Evolutionary conservation across 2,113 vertebrate genomes (phyloP).

Genomic region (Chaetorhynchus papuensis): DNA sequence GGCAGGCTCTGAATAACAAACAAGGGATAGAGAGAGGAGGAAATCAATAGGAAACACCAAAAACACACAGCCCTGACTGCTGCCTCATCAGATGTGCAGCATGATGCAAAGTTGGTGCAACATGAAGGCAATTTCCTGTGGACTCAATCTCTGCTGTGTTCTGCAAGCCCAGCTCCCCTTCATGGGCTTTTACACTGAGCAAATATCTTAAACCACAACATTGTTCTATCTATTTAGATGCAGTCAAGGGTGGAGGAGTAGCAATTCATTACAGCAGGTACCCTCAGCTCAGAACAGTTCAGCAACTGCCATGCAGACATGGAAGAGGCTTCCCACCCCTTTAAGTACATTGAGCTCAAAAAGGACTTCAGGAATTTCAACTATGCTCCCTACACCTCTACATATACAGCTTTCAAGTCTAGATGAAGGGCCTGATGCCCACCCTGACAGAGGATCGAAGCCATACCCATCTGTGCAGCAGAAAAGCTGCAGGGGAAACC

Average conservation of each 20-base stretch:
- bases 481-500: not conserved
- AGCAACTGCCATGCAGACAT: not conserved
- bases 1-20: slow-evolving; percentile 55
- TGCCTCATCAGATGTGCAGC: slow-evolving; percentile 12
- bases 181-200: not conserved
- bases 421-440: not conserved
- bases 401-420: not conserved
- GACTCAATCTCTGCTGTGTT: not conserved
- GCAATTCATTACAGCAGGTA: not conserved
- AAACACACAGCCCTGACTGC: not conserved
- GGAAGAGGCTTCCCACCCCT: not conserved
- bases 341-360: not conserved
- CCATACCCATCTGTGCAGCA: not conserved
- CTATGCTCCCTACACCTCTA: not conserved
- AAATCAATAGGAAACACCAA: slow-evolving; percentile 47
- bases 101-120: not conserved
- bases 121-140: slow-evolving; percentile 1
- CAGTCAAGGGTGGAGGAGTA: not conserved
- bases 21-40: slow-evolving; percentile 29
- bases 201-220: not conserved
- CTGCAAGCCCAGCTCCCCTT: not conserved
- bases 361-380: not conserved
- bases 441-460: not conserved
- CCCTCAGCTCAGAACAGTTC: not conserved
- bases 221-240: not conserved